Evolutionary conservation across 2,888 invertebrate species (phyloP), one percentile per base, ranked within the genome.

Genomic region (Temnothorax ravouxi): DNA sequence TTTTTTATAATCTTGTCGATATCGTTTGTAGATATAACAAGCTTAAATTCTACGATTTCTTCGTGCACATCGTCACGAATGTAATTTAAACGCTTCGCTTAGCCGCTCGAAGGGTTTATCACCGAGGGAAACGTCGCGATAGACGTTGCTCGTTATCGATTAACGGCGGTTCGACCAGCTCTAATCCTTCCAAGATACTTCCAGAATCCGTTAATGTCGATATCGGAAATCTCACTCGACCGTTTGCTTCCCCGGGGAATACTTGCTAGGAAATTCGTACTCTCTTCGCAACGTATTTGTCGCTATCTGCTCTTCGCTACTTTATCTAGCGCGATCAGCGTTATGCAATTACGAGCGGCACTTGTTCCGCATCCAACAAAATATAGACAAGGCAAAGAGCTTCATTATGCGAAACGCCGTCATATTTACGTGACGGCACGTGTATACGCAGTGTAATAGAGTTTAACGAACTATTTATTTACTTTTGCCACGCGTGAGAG

Each of bases 41-140:
- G 54, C 76, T 84, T 85, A 84, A 84, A 76, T 86, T 85, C 81
- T 77, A 74, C 41, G n/a, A 76, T 69, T 76, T 86, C 85, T 67
- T 67, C 75, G 77, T 83, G 77, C 67, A 66, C 80, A 74, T 86
- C 83, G 85, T 59, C 85, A 75, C 84, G 85, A 88, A 89, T 88
- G 84, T 86, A 86, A 86, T 89, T 86, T 86, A 86, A 86, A 76
- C 79, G 81, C 81, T 84, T 84, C 83, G 81, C 77, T 83, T 85
- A 87, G 79, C 76, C 84, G 84, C 77, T 56, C 79, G 84, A 89
- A 86, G 89, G 88, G 85, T 86, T 89, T 90, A 89, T 90, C 89
- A 87, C 88, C 90, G 86, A 76, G 87, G 88, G 82, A 89, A 88
- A 84, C 82, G 89, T 88, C 88, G 88, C 89, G 90, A 89, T 89